phyloP scores from a whole-genome alignment of 1,140 invertebrate genomes.

The Metaphire vulgaris region DNA sequence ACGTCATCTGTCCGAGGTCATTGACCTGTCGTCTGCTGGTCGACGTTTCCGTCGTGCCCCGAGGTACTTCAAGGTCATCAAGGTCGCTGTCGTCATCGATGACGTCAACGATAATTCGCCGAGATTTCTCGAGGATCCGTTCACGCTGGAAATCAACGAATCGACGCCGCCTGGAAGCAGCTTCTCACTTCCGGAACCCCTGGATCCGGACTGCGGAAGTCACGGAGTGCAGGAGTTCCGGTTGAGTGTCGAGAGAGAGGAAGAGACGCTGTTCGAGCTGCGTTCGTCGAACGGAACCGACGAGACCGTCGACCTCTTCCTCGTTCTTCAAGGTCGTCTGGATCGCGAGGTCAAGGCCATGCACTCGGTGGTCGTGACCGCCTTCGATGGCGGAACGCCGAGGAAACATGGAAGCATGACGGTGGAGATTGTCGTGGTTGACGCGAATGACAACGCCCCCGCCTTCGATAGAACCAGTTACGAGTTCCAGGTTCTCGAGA shows the following conservation, averaged over 20 bases:
- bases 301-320: conserved; percentile 15
- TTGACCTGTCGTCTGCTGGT: neutral
- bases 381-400: conserved; percentile 10
- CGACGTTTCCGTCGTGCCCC: neutral
- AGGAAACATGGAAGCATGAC: neutral
- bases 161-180: neutral
- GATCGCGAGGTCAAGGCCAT: conserved; percentile 71
- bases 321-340: conserved; percentile 57
- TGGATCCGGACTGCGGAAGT: neutral
- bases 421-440: neutral
- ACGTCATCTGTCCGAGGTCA: conserved; percentile 6
- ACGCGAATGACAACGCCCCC: conserved; percentile 19
- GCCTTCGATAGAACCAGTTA: conserved; percentile 9
- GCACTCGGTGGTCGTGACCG: conserved; percentile 72
- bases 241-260: neutral
- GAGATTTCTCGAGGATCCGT: conserved; percentile 1
- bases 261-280: conserved; percentile 9
- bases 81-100: neutral
- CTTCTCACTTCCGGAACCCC: neutral
- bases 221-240: neutral
- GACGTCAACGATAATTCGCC: conserved; percentile 15
- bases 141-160: neutral
- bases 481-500: conserved; percentile 7
- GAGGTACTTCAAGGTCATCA: conserved; percentile 14
- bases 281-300: neutral